Conservation (phyloP, 2,113 vertebrate species). For the Taurulus bubalis region DNA sequence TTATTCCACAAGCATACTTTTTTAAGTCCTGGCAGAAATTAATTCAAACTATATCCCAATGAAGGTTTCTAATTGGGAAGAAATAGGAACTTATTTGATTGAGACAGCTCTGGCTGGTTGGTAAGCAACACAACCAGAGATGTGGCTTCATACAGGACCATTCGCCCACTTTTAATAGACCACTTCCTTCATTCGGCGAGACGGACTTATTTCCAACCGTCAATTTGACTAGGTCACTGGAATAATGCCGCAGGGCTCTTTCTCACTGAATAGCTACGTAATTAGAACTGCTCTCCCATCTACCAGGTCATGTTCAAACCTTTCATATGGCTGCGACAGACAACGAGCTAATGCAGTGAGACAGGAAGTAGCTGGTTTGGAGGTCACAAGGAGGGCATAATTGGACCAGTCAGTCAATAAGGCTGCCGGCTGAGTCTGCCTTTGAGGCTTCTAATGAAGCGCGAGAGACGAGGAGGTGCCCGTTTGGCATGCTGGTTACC, state of each 20-base stretch:
- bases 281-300: constrained; percentile 59
- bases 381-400: constrained; percentile 71
- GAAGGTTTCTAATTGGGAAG: constrained; percentile 48
- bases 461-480: constrained; percentile 47
- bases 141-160: not conserved
- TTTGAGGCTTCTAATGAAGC: constrained; percentile 75
- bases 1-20: not conserved
- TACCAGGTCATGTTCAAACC: constrained; percentile 58
- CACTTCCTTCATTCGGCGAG: constrained; percentile 41
- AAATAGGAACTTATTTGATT: constrained; percentile 47
- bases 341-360: constrained; percentile 60
- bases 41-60: constrained; percentile 36
- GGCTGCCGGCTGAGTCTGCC: constrained; percentile 51
- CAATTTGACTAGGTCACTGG: constrained; percentile 57
- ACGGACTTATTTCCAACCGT: constrained; percentile 46
- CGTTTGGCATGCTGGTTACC: constrained; percentile 59
- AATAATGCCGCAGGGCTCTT: constrained; percentile 24
- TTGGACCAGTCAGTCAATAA: constrained; percentile 71
- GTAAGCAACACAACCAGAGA: constrained; percentile 32
- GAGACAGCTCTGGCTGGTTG: constrained; percentile 28
- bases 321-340: constrained; percentile 55
- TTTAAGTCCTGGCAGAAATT: constrained; percentile 8
- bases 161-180: constrained; percentile 24
- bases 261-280: constrained; percentile 49
- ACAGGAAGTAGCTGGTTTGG: constrained; percentile 66